A percentile compares a stretch with the other conserved stretches of the same genome.
phyloP scores from a whole-genome alignment of 2,113 vertebrate genomes.

The Lycaon pictus region DNA sequence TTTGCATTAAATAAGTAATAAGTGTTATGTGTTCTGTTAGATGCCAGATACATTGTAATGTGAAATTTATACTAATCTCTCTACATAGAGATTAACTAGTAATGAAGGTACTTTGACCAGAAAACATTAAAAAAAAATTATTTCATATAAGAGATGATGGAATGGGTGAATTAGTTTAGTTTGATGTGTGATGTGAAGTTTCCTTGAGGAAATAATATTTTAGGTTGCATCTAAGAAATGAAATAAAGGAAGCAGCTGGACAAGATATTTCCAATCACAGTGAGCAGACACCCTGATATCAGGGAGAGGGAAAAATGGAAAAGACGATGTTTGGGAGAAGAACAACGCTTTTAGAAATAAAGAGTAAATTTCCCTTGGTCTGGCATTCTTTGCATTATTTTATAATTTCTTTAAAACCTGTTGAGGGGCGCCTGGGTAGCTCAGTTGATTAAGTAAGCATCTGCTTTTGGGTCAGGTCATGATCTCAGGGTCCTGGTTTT shows the following conservation, averaged over 20 bases:
- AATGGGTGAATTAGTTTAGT: background rate
- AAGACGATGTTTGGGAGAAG: background rate
- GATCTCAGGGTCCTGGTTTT: no score
- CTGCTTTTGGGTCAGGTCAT: no score
- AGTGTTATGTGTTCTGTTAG: background rate
- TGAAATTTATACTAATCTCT: background rate
- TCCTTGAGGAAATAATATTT: background rate
- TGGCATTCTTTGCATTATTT: background rate
- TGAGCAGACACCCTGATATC: background rate
- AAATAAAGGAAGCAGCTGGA: background rate
- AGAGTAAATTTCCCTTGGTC: background rate
- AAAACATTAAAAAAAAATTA: background rate
- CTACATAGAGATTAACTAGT: background rate
- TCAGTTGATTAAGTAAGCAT: no score
- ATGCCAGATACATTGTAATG: background rate
- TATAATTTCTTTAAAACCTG: background rate
- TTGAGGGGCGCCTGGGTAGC: background rate
- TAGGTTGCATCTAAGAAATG: background rate
- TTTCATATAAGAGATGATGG: background rate
- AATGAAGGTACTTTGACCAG: background rate
- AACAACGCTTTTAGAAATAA: background rate
- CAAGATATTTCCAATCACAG: background rate
- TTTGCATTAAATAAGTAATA: background rate
- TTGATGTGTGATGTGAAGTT: background rate
- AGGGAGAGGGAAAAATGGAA: background rate